A percentile compares a stretch with the other conserved stretches of the same genome.
Evolutionary conservation across 2,797 vertebrate species (phyloP).

Genomic region (Phalanger gymnotis): DNA sequence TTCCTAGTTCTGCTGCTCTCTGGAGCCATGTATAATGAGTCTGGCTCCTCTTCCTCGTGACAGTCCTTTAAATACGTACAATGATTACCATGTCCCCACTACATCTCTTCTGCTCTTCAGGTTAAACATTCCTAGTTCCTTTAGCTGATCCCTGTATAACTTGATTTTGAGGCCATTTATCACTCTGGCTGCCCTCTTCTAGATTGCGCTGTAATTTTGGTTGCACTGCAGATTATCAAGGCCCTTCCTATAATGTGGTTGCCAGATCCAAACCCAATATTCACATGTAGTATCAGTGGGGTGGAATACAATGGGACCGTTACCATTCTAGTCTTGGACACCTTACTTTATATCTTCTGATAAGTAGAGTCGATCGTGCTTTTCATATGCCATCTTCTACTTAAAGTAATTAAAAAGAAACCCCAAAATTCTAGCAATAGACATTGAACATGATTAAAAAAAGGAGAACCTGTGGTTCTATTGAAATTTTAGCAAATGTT

Average conservation of each 20-base stretch:
- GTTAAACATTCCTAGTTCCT: background rate
- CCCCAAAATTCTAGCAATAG: background rate
- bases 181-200: background rate
- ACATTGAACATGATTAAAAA: background rate
- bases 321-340: background rate
- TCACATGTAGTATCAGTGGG: background rate
- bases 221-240: background rate
- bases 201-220: background rate
- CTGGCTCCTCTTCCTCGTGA: background rate
- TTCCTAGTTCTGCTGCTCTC: background rate
- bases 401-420: background rate
- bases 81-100: background rate
- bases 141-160: background rate
- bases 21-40: background rate
- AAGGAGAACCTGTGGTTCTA: background rate
- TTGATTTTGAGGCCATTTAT: background rate
- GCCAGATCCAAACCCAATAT: background rate
- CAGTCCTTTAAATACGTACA: background rate
- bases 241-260: background rate
- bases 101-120: background rate
- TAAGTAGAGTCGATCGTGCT: background rate
- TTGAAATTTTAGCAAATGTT: conserved; percentile 12
- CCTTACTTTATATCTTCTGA: background rate
- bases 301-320: background rate
- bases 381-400: background rate